These are phyloP conservation scores for Trissolcus brochymenae DNA, from an alignment of 2,888 invertebrate genomes.

Conservation along the genomic window DNA sequence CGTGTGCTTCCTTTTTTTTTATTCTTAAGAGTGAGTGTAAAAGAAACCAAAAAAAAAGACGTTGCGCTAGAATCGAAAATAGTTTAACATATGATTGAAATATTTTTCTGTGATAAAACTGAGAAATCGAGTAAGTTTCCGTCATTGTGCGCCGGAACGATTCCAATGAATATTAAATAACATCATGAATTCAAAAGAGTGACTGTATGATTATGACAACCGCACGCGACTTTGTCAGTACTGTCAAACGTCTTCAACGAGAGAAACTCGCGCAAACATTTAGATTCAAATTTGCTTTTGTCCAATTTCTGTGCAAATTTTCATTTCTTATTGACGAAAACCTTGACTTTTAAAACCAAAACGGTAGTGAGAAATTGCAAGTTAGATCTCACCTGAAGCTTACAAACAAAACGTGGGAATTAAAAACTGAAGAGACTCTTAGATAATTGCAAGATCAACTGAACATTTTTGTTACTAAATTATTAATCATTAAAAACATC, in stretches of 20 bases:
- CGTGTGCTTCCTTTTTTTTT: constrained; percentile 55
- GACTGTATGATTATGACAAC: constrained; percentile 8
- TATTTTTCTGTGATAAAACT: constrained; percentile 76
- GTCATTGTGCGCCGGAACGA: constrained; percentile 59
- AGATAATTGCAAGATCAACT: neutral
- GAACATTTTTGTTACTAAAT: constrained; percentile 19
- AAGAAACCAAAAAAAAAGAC: constrained; percentile 46
- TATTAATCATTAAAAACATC: constrained; percentile 10
- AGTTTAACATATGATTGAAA: constrained; percentile 67
- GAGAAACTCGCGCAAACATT: too few species aligned
- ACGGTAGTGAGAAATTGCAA: too few species aligned
- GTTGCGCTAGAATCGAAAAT: constrained; percentile 45
- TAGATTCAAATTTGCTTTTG: too few species aligned
- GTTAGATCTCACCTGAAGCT: too few species aligned
- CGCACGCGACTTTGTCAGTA: constrained; percentile 11
- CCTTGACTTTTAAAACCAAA: too few species aligned
- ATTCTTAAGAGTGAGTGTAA: constrained; percentile 54
- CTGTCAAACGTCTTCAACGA: constrained; percentile 18
- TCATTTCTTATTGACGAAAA: too few species aligned
- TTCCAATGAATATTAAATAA: constrained; percentile 17
- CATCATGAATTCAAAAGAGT: neutral
- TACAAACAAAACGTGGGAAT: too few species aligned
- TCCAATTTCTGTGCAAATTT: too few species aligned
- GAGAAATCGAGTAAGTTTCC: constrained; percentile 63
- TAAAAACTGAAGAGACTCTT: neutral